Evolutionary conservation across 1,140 invertebrate genomes (phyloP).

Genomic region (Sweltsa coloradensis): DNA sequence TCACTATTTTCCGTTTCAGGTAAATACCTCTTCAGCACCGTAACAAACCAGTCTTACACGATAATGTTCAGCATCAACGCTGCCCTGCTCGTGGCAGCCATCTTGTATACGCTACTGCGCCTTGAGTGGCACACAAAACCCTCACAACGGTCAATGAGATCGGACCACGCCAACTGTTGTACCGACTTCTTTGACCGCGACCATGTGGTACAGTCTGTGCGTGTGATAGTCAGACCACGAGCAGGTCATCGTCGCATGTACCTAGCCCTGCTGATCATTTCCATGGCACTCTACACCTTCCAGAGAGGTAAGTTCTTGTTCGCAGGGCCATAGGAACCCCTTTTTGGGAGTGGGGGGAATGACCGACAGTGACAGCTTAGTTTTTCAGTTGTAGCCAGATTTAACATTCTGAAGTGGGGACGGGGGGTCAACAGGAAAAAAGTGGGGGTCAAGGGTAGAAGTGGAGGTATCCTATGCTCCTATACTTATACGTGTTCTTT

Average conservation of each 20-base stretch:
- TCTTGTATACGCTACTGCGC: conserved; percentile 44
- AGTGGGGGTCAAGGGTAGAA: too few relatives aligned
- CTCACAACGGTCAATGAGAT: conserved; percentile 29
- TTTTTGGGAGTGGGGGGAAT: too few relatives aligned
- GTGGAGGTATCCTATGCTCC: too few relatives aligned
- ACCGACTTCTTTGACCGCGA: conserved; percentile 55
- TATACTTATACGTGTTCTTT: too few relatives aligned
- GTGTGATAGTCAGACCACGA: conserved; percentile 41
- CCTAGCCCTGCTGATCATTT: conserved; percentile 46
- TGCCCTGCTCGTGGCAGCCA: conserved; percentile 38
- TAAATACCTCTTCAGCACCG: conserved; percentile 40
- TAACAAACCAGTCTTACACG: conserved; percentile 44
- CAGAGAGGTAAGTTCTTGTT: conserved; percentile 45
- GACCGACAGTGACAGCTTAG: too few relatives aligned
- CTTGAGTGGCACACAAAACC: conserved; percentile 51
- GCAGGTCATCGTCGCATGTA: conserved; percentile 39
- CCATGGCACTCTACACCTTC: conserved; percentile 63
- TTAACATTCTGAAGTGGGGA: too few relatives aligned
- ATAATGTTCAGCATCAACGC: conserved; percentile 58
- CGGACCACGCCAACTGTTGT: background rate
- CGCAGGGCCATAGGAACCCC: too few relatives aligned
- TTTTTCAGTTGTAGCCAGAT: too few relatives aligned
- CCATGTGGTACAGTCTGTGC: conserved; percentile 45
- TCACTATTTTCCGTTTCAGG: conserved; percentile 27
- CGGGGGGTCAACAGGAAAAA: too few relatives aligned